phyloP scores from a whole-genome alignment of 30 jellyfish, hydroid and myxozoan species.

The Hydra vulgaris region DNA sequence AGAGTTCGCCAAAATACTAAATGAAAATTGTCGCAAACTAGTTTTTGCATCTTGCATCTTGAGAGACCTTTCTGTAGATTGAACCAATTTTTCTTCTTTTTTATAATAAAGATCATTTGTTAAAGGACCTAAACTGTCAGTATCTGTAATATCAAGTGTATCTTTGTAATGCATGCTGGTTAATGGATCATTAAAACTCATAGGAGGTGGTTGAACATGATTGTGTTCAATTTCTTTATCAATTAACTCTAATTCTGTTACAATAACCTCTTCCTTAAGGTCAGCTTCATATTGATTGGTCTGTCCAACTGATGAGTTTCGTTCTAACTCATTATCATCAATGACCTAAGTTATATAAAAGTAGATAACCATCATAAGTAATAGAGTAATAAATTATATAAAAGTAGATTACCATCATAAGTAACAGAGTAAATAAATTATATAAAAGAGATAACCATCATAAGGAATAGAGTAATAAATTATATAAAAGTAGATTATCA shows the following conservation, averaged over 20 bases:
- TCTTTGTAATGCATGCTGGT: conserved; percentile 88
- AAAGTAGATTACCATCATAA: no score
- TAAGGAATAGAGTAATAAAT: no score
- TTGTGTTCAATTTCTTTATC: conserved; percentile 65
- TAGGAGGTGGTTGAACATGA: conserved; percentile 35
- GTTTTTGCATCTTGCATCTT: conserved; percentile 50
- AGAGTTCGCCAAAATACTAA: conserved; percentile 7
- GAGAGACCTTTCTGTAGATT: conserved; percentile 21
- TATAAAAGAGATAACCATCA: no score
- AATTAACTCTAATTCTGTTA: conserved; percentile 56
- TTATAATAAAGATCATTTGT: conserved; percentile 43
- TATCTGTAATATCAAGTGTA: conserved; percentile 39
- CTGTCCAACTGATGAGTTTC: conserved; percentile 28
- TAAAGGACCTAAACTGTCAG: conserved; percentile 65
- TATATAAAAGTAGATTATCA: no score
- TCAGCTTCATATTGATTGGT: conserved; percentile 79
- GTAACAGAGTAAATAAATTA: no score
- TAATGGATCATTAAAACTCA: conserved; percentile 76
- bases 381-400: no score
- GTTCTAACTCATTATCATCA: conserved; percentile 37
- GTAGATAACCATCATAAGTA: no score
- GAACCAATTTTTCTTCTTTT: conserved; percentile 8
- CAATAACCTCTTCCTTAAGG: conserved; percentile 61
- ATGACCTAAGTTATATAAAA: conserved; percentile 56
- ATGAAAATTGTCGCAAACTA: conserved; percentile 73